Evolutionary conservation across 1,140 invertebrate species (phyloP).

Genomic region (Lordiphosa stackelbergi): DNA sequence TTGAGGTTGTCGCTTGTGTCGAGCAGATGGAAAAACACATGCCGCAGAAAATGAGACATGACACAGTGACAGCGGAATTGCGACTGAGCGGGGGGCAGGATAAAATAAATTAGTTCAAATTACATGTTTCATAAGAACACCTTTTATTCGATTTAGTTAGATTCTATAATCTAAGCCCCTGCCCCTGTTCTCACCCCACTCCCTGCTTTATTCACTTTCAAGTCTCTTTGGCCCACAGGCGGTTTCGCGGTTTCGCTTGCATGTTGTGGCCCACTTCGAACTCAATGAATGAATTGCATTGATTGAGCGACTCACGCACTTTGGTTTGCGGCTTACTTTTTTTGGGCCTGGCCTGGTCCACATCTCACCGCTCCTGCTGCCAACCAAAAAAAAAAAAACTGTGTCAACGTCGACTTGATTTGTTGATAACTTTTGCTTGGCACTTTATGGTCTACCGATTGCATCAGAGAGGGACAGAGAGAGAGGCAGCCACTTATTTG

Average conservation of each 20-base stretch:
- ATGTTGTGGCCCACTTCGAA: conserved; percentile 50
- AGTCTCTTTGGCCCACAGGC: conserved; percentile 37
- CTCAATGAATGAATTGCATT: conserved; percentile 73
- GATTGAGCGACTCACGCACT: conserved; percentile 66
- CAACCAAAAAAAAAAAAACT: conserved; percentile 37
- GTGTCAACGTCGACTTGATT: conserved; percentile 61
- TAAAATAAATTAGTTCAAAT: too few species aligned
- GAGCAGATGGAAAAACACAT: conserved; percentile 16
- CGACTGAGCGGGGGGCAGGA: not conserved
- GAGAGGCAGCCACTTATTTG: conserved; percentile 15
- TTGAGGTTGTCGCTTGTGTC: conserved; percentile 7
- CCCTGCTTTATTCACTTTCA: conserved; percentile 22
- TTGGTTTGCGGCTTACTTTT: conserved; percentile 10
- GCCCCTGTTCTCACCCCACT: not conserved
- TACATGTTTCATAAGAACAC: too few species aligned
- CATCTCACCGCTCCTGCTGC: conserved; percentile 4
- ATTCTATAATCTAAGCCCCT: not conserved
- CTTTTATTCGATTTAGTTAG: not conserved
- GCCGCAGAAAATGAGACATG: not conserved
- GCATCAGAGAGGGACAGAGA: conserved; percentile 30
- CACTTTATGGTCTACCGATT: conserved; percentile 36
- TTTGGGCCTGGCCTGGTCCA: conserved; percentile 6
- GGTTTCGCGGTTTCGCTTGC: conserved; percentile 17
- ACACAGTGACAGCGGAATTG: conserved; percentile 2
- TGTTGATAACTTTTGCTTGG: conserved; percentile 62